Conservation (phyloP, 2,113 vertebrate genomes). For the Cinclus mexicanus region DNA sequence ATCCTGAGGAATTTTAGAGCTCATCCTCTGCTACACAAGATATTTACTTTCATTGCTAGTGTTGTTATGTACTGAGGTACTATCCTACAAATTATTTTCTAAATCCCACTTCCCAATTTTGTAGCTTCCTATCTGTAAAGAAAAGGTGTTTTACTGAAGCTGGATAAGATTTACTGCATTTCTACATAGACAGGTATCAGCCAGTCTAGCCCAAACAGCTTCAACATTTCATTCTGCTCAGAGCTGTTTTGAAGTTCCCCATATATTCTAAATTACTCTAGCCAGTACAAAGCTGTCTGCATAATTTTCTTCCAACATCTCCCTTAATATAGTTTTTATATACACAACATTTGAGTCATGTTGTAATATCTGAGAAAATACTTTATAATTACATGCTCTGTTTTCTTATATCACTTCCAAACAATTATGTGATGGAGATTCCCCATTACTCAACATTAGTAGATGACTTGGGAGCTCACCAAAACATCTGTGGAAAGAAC, state of each 20-base stretch:
- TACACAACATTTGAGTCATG: background rate
- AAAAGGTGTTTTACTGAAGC: background rate
- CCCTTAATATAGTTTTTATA: background rate
- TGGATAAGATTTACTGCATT: background rate
- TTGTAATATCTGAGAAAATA: background rate
- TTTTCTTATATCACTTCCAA: background rate
- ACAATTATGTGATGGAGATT: background rate
- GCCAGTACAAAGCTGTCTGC: background rate
- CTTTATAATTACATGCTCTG: background rate
- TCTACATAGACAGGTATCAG: background rate
- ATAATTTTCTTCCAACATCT: background rate
- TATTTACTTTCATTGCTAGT: background rate
- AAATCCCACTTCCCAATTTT: background rate
- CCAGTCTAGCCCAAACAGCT: background rate
- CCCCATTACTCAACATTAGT: background rate
- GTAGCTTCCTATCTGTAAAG: background rate
- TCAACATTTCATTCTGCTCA: background rate
- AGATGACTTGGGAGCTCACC: background rate
- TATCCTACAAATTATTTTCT: background rate
- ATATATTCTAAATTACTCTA: background rate
- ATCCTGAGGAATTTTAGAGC: background rate
- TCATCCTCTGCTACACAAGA: background rate
- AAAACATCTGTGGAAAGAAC: background rate
- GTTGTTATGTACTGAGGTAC: background rate
- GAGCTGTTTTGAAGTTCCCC: background rate